Percentiles rank a stretch among this genome's conserved stretches.
Evolutionary conservation across 1,140 invertebrate species (phyloP).

Genomic region (Cecropterus lyciades): DNA sequence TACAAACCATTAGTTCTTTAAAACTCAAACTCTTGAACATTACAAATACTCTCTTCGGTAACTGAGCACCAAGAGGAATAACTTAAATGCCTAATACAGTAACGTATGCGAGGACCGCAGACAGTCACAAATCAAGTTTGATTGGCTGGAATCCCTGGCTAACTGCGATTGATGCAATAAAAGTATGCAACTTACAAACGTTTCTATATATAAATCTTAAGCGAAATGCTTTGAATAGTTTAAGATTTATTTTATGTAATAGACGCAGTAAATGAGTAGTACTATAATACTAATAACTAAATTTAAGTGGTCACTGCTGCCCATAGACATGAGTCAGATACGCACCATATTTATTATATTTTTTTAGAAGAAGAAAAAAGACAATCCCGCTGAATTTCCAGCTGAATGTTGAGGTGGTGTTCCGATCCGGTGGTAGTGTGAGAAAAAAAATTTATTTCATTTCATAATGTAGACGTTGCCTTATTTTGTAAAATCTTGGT

Average conservation of each 20-base stretch:
- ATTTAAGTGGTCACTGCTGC: too few species aligned
- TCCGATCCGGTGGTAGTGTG: too few species aligned
- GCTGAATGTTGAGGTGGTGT: too few species aligned
- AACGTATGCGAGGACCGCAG: conserved; percentile 22
- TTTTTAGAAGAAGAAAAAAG: too few species aligned
- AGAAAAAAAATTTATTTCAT: too few species aligned
- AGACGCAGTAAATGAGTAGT: background rate
- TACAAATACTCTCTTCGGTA: background rate
- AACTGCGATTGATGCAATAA: conserved; percentile 29
- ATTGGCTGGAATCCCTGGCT: conserved; percentile 28
- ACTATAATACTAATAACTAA: too few species aligned
- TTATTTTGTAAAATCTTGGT: too few species aligned
- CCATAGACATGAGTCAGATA: too few species aligned
- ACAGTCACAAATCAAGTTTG: conserved; percentile 27
- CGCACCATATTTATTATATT: too few species aligned
- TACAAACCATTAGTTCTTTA: too few species aligned
- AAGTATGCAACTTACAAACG: conserved; percentile 21
- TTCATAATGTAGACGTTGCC: too few species aligned
- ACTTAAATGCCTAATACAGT: conserved; percentile 20
- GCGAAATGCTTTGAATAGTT: background rate
- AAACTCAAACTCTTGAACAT: background rate
- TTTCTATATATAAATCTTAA: conserved; percentile 4
- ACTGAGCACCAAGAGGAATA: conserved; percentile 4
- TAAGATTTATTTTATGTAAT: background rate
- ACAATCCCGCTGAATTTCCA: too few species aligned